Evolutionary conservation across 2,797 vertebrate species (phyloP).

Genomic region (Petrocephalus sullivani): DNA sequence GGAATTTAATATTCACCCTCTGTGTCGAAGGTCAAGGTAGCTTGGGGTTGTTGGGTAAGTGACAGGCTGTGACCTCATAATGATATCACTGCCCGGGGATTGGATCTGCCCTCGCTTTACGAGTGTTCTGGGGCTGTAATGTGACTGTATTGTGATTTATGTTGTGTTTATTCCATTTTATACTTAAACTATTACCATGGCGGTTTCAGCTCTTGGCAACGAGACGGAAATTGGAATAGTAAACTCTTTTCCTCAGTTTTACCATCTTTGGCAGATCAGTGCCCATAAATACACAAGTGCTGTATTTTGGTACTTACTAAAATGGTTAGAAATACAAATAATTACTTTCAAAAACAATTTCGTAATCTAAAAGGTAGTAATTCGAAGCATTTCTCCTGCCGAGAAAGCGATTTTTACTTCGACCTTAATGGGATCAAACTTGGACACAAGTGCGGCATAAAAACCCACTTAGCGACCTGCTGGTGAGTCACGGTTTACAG

Average conservation of each 20-base stretch:
- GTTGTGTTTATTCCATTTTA: constrained; percentile 36
- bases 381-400: neutral
- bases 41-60: constrained; percentile 26
- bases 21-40: constrained; percentile 32
- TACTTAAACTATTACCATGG: constrained; percentile 29
- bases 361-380: neutral
- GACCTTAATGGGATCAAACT: neutral
- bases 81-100: constrained; percentile 36
- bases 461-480: neutral
- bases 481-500: neutral
- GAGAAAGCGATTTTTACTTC: neutral
- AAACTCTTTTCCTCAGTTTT: constrained; percentile 32
- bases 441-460: neutral
- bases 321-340: neutral
- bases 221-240: constrained; percentile 20
- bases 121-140: constrained; percentile 29
- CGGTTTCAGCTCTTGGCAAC: constrained; percentile 32
- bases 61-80: constrained; percentile 40
- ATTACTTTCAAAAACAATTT: constrained; percentile 7
- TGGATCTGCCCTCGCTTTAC: constrained; percentile 32
- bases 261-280: constrained; percentile 32
- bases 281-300: constrained; percentile 15
- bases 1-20: constrained; percentile 20
- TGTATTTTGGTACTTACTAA: neutral
- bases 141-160: constrained; percentile 34